A percentile compares a stretch with the other conserved stretches of the same genome.
These are phyloP conservation scores for Arrhopalites spinosus DNA, from an alignment of 2,888 invertebrate species.

Conservation along the genomic window DNA sequence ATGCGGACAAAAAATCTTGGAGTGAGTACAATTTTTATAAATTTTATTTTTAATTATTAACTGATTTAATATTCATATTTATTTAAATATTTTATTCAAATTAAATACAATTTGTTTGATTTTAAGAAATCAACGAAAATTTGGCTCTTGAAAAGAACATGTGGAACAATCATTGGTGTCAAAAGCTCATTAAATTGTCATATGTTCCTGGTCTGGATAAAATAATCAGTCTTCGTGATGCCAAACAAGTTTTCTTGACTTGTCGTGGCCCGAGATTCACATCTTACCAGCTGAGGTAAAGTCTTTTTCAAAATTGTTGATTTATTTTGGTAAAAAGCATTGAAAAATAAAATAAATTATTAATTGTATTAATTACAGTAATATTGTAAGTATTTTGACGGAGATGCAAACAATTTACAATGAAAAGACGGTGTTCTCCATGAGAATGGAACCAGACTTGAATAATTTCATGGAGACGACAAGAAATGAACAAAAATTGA, in stretches of 20 bases:
- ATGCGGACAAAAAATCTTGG: slow-evolving; percentile 35
- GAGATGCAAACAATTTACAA: slow-evolving; percentile 67
- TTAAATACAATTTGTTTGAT: not conserved
- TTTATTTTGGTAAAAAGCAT: not conserved
- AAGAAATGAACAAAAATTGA: slow-evolving; percentile 61
- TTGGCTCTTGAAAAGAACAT: slow-evolving; percentile 45
- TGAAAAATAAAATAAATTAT: not conserved
- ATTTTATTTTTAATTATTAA: not conserved
- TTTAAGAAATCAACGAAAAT: slow-evolving; percentile 37
- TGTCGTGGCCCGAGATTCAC: slow-evolving; percentile 70
- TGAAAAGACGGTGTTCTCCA: slow-evolving; percentile 67
- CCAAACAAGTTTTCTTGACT: slow-evolving; percentile 66
- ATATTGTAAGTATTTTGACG: slow-evolving; percentile 62
- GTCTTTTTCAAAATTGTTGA: not conserved
- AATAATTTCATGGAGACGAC: slow-evolving; percentile 64
- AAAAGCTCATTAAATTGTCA: slow-evolving; percentile 20
- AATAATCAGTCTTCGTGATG: slow-evolving; percentile 20
- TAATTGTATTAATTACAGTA: slow-evolving; percentile 59
- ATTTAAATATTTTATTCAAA: not conserved
- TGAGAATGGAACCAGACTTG: slow-evolving; percentile 69
- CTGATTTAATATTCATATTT: not conserved
- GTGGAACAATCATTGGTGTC: slow-evolving; percentile 55
- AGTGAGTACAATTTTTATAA: slow-evolving; percentile 29
- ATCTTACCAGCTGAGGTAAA: slow-evolving; percentile 65
- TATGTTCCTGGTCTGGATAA: not conserved